Percentiles rank a stretch among this genome's conserved stretches.
Evolutionary conservation across 2,113 vertebrate genomes (phyloP).

Genomic region (Daubentonia madagascariensis): DNA sequence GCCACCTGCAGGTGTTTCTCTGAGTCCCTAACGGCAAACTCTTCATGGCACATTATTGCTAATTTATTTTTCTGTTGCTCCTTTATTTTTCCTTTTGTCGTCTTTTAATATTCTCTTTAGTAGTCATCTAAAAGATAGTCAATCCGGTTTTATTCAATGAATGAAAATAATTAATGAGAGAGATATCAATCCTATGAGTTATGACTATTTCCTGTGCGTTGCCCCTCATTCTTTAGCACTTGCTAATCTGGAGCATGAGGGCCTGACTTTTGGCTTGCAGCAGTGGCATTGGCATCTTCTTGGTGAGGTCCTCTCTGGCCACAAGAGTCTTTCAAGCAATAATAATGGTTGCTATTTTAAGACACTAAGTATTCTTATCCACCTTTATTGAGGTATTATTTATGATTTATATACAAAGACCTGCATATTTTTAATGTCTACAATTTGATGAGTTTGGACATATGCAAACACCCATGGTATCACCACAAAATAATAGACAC

Average conservation of each 20-base stretch:
- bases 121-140: neutral
- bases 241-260: neutral
- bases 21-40: neutral
- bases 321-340: neutral
- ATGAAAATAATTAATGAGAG: neutral
- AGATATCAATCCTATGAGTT: neutral
- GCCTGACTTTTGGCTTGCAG: neutral
- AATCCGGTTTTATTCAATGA: neutral
- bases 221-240: rapidly evolving
- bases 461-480: neutral
- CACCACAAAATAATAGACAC: neutral
- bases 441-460: neutral
- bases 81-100: neutral
- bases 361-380: neutral
- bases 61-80: neutral
- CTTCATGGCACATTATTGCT: neutral
- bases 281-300: neutral
- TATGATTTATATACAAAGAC: neutral
- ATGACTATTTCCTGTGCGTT: neutral
- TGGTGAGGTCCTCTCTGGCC: neutral
- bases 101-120: neutral
- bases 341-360: neutral
- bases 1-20: neutral
- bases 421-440: too few relatives aligned
- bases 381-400: neutral